Conservation (phyloP, 2,113 vertebrate species). For the Emydocephalus ijimae region DNA sequence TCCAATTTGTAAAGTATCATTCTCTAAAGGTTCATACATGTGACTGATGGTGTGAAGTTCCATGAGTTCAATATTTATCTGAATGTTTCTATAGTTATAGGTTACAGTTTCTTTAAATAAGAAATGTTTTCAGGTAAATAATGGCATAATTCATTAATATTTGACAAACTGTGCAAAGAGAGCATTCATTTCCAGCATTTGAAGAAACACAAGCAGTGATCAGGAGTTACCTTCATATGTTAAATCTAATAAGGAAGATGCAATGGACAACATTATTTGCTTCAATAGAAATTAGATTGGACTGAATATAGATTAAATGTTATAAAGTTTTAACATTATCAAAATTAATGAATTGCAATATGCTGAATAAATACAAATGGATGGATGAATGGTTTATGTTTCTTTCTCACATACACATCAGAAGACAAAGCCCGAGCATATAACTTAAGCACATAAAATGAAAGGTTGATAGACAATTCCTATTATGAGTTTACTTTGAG, state of each 20-base stretch:
- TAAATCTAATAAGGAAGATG: not conserved
- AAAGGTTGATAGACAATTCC: not conserved
- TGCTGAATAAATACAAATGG: not conserved
- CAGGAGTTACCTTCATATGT: not conserved
- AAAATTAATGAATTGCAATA: not conserved
- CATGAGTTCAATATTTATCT: not conserved
- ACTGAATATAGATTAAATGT: not conserved
- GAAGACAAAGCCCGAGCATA: not conserved
- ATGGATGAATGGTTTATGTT: not conserved
- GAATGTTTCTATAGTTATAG: not conserved
- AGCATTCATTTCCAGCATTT: not conserved
- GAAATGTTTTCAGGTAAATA: slow-evolving; percentile 21
- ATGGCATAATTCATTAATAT: not conserved
- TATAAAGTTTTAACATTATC: not conserved
- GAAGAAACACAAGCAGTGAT: not conserved
- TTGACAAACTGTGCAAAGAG: not conserved
- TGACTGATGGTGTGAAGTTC: not conserved
- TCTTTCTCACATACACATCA: not conserved
- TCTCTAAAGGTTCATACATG: not conserved
- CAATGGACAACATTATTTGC: not conserved
- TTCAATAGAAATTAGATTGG: not conserved
- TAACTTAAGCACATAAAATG: not conserved
- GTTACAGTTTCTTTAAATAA: slow-evolving; percentile 6
- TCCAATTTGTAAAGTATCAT: not conserved
- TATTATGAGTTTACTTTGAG: not conserved